Evolutionary conservation across 2,888 invertebrate species (phyloP).

Genomic region (Caenorhabditis virilis): DNA sequence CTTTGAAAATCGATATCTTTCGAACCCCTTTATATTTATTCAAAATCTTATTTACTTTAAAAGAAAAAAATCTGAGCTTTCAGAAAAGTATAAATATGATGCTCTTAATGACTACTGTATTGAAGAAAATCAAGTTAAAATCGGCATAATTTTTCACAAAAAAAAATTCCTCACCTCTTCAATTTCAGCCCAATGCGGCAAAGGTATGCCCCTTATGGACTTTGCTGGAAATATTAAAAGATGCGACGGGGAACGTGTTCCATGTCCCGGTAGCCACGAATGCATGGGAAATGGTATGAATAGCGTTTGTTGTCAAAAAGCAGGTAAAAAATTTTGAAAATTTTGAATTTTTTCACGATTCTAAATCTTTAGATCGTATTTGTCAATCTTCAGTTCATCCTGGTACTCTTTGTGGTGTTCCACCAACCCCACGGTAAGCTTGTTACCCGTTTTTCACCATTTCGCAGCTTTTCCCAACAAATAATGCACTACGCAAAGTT

Average conservation of each 20-base stretch:
- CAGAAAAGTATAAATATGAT: no score
- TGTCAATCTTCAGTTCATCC: conserved; percentile 49
- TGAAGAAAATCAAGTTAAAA: no score
- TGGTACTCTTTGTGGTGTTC: conserved; percentile 51
- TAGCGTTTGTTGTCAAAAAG: conserved; percentile 55
- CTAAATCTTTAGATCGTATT: conserved; percentile 30
- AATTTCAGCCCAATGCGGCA: conserved; percentile 50
- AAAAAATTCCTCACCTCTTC: no score
- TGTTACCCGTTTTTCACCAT: neutral
- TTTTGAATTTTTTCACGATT: no score
- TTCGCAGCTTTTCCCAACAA: conserved; percentile 1
- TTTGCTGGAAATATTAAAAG: conserved; percentile 59
- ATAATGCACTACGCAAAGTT: neutral
- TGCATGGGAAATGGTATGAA: conserved; percentile 53
- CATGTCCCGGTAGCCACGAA: conserved; percentile 53
- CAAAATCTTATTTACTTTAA: no score
- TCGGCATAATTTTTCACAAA: no score
- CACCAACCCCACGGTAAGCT: conserved; percentile 38
- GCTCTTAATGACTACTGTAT: no score
- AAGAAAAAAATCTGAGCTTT: no score
- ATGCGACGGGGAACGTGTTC: conserved; percentile 53
- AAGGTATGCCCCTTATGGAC: conserved; percentile 58
- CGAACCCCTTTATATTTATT: no score
- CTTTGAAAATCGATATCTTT: no score
- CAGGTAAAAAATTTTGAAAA: conserved; percentile 28